These are phyloP conservation scores for Acipenser oxyrinchus DNA, from an alignment of 2,797 vertebrate species.

Conservation along the genomic window DNA sequence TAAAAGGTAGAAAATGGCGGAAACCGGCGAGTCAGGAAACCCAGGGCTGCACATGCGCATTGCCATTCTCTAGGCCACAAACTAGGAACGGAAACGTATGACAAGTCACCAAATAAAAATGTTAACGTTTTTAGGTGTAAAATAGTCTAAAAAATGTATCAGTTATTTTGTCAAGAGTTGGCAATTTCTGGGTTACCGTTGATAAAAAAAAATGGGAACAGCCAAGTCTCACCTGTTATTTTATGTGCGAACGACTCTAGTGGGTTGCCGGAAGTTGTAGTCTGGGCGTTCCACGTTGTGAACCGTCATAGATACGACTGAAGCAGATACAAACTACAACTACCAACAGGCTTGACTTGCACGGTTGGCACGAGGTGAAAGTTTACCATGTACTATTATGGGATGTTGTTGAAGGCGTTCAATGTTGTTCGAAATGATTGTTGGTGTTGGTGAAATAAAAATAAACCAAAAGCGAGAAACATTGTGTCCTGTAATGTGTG, in stretches of 20 bases:
- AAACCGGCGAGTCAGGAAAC: conserved; percentile 38
- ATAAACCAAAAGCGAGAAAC: no score
- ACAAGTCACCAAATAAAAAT: background rate
- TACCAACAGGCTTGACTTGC: background rate
- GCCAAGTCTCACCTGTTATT: background rate
- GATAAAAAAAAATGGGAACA: background rate
- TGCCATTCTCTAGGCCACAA: background rate
- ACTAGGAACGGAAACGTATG: conserved; percentile 1
- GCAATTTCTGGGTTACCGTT: background rate
- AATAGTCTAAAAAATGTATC: background rate
- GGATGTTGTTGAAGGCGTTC: background rate
- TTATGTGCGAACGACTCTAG: background rate
- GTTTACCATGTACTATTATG: background rate
- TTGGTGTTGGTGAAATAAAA: no score
- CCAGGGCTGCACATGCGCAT: conserved; percentile 28
- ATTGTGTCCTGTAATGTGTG: no score
- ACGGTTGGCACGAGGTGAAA: background rate
- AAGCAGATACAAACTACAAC: background rate
- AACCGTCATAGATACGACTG: background rate
- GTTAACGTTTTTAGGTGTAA: background rate
- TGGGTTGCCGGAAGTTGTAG: background rate
- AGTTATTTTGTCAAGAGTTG: background rate
- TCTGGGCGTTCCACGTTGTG: background rate
- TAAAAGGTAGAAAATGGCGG: conserved; percentile 46
- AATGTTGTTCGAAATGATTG: no score